Evolutionary conservation across 1,140 invertebrate species (phyloP), one percentile per base, ranked within the genome.

Genomic region (Diorhabda elongata): DNA sequence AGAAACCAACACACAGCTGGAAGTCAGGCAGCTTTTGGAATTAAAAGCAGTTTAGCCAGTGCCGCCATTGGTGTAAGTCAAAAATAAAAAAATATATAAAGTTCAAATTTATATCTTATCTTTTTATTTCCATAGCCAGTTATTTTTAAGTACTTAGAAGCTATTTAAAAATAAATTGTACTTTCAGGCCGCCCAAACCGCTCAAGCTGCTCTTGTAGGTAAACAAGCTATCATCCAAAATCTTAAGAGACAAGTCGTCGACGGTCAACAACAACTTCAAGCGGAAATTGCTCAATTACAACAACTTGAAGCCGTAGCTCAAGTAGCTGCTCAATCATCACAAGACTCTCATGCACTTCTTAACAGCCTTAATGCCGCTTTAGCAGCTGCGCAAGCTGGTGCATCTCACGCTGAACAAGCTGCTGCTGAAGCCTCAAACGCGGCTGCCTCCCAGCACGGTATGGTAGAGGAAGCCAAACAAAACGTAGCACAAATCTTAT

Each of bases 121-220:
- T 26, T 26, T 26, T 1, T 26, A 26, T 26, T 26, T 26, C 26
- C 26, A 26, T 26, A 26, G 1, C 26, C 26, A 26, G 26, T 26
- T 26, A 26, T 26, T 26, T 26, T 26, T 26, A 0, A 26, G 26
- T 26, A 1, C 26, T 26, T 26, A 26, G 26, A 26, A 26, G 26
- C 26, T 26, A 26, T 26, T 26, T 26, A 26, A 26, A 26, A 26
- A 26, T 1, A 26, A 26, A 26, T 26, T 26, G 26, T 26, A 26
- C 47, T 59, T 66, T 66, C 47, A 76, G 73, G 73, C 75, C 42
- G 75, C 75, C 42, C 71, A 72, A 62, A 76, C 75, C 6, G 75
- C 75, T 11, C 75, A 76, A 66, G 75, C 75, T n/a, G 75, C 75
- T 47, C 63, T 75, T 9, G 75, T 76, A 9, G 75, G 75, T 44